Conservation (phyloP, 2,888 invertebrate genomes). For the Parascotia fuliginaria region DNA sequence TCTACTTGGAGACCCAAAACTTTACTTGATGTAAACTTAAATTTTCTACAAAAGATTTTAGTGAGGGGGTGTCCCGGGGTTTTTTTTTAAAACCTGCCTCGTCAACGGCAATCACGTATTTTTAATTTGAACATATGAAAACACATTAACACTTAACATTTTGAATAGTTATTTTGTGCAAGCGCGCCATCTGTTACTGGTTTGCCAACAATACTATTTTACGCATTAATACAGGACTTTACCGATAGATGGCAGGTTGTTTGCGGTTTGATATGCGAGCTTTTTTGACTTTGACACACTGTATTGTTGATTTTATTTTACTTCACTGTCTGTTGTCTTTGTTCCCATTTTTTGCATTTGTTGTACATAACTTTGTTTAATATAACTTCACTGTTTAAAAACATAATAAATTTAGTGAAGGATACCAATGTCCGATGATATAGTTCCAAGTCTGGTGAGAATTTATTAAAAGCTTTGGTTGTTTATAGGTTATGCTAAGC, state of each 20-base stretch:
- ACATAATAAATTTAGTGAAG: background rate
- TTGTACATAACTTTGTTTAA: too few species aligned
- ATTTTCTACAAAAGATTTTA: too few species aligned
- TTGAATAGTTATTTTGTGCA: too few species aligned
- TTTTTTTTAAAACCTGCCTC: too few species aligned
- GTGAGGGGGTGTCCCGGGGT: too few species aligned
- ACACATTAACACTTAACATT: too few species aligned
- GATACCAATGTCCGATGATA: conserved; percentile 15
- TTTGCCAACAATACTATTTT: background rate
- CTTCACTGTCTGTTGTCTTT: background rate
- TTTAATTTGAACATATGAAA: too few species aligned
- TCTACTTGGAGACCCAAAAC: too few species aligned
- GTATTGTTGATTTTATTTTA: background rate
- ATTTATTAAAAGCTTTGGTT: conserved; percentile 21
- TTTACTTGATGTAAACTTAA: too few species aligned
- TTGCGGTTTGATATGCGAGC: too few species aligned
- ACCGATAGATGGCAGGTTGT: conserved; percentile 2
- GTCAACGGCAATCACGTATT: too few species aligned
- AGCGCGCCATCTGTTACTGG: too few species aligned
- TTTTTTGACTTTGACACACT: background rate
- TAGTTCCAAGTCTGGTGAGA: conserved; percentile 28
- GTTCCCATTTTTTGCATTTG: background rate
- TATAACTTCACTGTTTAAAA: background rate
- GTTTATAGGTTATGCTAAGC: conserved; percentile 41
- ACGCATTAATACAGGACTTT: background rate